Percentiles rank a stretch among this genome's conserved stretches.
Conservation (phyloP, 2,888 invertebrate species). For the Metacarcinus magister region DNA sequence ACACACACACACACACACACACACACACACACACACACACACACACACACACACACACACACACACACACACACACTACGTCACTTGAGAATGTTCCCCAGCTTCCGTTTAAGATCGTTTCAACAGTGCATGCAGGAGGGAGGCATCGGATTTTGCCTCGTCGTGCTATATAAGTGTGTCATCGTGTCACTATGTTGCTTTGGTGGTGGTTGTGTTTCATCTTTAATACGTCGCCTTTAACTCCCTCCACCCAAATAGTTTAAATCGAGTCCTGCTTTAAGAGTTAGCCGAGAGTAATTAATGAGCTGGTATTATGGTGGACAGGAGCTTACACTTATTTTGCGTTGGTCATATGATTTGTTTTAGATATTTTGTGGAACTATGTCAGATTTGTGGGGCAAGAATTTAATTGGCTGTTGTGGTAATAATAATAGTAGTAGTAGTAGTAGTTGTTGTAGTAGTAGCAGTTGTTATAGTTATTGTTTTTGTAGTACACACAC, state of each 20-base stretch:
- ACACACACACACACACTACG: background rate
- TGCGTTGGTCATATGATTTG: background rate
- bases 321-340: background rate
- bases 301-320: background rate
- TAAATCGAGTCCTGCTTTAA: background rate
- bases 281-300: background rate
- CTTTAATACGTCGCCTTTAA: background rate
- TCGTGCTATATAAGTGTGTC: background rate
- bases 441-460: background rate
- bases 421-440: background rate
- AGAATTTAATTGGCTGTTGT: background rate
- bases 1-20: background rate
- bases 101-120: background rate
- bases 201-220: background rate
- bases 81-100: background rate
- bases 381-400: no score
- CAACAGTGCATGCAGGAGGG: background rate
- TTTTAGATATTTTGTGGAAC: background rate
- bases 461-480: background rate
- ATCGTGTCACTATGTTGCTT: background rate
- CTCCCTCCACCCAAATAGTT: background rate
- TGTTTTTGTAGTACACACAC: background rate
- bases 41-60: conserved; percentile 18
- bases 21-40: background rate
- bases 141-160: background rate